Evolutionary conservation across 2,113 vertebrate species (phyloP).

Genomic region (Gavialis gangeticus): DNA sequence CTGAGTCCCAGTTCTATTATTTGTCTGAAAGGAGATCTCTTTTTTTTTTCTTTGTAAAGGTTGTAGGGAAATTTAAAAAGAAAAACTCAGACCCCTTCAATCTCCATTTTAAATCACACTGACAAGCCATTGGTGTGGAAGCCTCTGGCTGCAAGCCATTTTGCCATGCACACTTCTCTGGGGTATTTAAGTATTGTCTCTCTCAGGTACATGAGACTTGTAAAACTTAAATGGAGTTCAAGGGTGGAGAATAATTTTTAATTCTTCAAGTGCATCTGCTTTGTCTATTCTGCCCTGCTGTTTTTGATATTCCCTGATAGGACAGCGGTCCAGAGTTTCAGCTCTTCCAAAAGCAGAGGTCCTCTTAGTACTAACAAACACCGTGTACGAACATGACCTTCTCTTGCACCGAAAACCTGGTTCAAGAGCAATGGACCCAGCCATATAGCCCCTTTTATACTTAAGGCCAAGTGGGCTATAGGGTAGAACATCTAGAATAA

Average conservation of each 20-base stretch:
- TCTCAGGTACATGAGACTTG: not conserved
- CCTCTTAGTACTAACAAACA: accelerated
- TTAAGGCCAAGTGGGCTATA: not conserved
- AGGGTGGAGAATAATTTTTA: not conserved
- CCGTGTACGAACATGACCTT: not conserved
- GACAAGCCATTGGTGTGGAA: not conserved
- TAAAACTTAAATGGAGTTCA: not conserved
- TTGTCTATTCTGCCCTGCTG: not conserved
- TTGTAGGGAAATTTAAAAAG: not conserved
- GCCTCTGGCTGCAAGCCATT: not conserved
- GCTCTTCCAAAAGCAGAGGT: no score
- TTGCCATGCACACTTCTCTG: not conserved
- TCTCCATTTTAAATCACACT: not conserved
- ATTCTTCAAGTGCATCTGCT: not conserved
- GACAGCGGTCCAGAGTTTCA: not conserved
- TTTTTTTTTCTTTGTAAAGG: not conserved
- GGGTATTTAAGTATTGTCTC: not conserved
- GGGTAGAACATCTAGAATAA: no score
- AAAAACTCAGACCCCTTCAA: not conserved
- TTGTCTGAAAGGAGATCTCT: not conserved
- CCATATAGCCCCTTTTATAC: not conserved
- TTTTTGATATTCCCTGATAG: not conserved
- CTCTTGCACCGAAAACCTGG: not conserved
- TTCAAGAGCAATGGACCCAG: not conserved
- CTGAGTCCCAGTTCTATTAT: not conserved